Percentiles rank a stretch among this genome's conserved stretches.
Conservation (phyloP, 2,888 invertebrate species). For the Epistrophella euchroma region DNA sequence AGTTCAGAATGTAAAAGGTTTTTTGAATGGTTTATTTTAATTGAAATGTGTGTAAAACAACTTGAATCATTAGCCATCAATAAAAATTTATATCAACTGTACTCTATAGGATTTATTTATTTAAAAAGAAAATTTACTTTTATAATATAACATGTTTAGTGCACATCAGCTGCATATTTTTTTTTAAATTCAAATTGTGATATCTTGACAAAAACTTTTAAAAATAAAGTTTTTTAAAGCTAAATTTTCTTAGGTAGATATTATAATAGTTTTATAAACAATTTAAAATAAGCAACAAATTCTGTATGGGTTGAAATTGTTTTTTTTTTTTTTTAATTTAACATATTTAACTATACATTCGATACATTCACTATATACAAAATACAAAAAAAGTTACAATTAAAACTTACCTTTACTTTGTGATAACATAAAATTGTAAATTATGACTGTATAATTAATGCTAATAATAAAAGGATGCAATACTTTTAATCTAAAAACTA, state of each 20-base stretch:
- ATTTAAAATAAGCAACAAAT: constrained; percentile 19
- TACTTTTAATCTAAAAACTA: background rate
- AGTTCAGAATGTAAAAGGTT: no score
- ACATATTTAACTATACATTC: constrained; percentile 7
- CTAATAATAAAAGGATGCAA: constrained; percentile 11
- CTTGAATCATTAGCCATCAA: no score
- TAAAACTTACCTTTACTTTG: constrained; percentile 57
- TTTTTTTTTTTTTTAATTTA: background rate
- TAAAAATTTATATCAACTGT: no score
- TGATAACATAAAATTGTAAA: background rate
- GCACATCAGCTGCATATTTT: constrained; percentile 9
- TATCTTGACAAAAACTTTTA: background rate
- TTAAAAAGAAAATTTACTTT: background rate
- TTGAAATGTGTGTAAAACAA: no score
- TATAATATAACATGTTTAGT: background rate
- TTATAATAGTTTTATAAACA: background rate
- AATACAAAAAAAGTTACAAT: constrained; percentile 11
- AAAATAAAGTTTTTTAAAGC: constrained; percentile 1
- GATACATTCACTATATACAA: constrained; percentile 9
- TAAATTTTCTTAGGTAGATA: background rate
- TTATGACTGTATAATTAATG: background rate
- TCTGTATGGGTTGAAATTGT: constrained; percentile 11
- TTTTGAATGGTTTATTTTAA: no score
- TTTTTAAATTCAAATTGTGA: background rate
- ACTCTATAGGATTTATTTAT: no score